Evolutionary conservation across 2,888 invertebrate genomes (phyloP).

Genomic region (Asteroscopus sphinx): DNA sequence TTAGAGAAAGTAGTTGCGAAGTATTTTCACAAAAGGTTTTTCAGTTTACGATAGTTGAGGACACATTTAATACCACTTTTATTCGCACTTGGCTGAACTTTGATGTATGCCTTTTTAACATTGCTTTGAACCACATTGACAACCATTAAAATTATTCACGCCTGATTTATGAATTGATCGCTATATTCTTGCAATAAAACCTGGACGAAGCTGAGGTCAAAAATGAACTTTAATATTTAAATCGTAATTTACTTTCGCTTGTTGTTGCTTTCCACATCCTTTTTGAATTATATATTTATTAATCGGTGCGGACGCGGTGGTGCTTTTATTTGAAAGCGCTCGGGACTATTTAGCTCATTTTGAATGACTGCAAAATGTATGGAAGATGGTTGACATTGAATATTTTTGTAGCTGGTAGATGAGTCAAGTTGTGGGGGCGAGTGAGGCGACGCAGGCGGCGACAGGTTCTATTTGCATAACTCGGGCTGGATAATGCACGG

Average conservation of each 20-base stretch:
- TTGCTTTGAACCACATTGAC: slow-evolving; percentile 7
- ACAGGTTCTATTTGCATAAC: slow-evolving; percentile 72
- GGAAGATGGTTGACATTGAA: slow-evolving; percentile 47
- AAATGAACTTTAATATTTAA: slow-evolving; percentile 25
- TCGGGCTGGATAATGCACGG: slow-evolving; percentile 59
- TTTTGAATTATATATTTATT: slow-evolving; percentile 30
- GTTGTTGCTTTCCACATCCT: slow-evolving; percentile 18
- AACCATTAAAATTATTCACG: slow-evolving; percentile 27
- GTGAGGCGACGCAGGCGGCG: slow-evolving; percentile 54
- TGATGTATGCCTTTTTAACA: slow-evolving; percentile 10
- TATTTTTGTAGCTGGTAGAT: slow-evolving; percentile 53
- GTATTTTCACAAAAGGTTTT: neutral
- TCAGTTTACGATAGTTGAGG: slow-evolving; percentile 1
- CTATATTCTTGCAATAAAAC: slow-evolving; percentile 42
- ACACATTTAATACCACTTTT: neutral
- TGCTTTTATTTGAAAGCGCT: too few relatives aligned
- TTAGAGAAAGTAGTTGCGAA: neutral
- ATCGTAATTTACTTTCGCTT: slow-evolving; percentile 28
- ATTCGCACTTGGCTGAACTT: slow-evolving; percentile 5
- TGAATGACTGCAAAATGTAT: slow-evolving; percentile 34
- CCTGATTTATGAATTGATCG: slow-evolving; percentile 39
- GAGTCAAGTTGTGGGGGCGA: slow-evolving; percentile 63
- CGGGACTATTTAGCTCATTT: slow-evolving; percentile 16
- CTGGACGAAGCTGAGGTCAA: slow-evolving; percentile 11
- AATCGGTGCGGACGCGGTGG: slow-evolving; percentile 4